Conservation (phyloP, 2,888 invertebrate species). For the Pristionchus japonicus region DNA sequence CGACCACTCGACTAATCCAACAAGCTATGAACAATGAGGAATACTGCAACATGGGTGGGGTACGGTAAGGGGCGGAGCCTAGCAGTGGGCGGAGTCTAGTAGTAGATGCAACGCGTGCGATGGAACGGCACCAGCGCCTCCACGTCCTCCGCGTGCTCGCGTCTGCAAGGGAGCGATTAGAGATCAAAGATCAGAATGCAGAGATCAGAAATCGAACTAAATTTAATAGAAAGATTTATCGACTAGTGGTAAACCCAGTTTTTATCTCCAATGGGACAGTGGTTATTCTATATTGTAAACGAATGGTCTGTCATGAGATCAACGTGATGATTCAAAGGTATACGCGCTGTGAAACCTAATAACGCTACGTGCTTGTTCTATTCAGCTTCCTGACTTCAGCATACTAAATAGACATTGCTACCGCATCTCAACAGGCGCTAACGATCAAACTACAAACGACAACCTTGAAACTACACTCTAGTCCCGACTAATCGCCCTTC, state of each 20-base stretch:
- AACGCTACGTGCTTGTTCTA: no score
- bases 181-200: background rate
- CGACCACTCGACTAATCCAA: background rate
- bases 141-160: background rate
- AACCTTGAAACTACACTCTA: background rate
- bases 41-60: background rate
- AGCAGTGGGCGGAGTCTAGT: background rate
- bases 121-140: conserved; percentile 1
- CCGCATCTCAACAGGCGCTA: no score
- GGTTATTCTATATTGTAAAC: no score
- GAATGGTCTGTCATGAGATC: no score
- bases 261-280: no score
- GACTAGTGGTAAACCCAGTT: no score
- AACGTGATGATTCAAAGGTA: no score
- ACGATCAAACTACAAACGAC: no score
- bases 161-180: conserved; percentile 12
- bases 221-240: no score
- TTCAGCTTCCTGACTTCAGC: no score
- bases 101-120: conserved; percentile 34
- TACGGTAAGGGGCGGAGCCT: background rate
- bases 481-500: background rate
- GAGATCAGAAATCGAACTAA: background rate
- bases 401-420: no score
- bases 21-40: background rate
- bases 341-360: no score